Base-by-base conservation (phyloP, 2,888 invertebrate genomes). In the Thumatha senex region DNA sequence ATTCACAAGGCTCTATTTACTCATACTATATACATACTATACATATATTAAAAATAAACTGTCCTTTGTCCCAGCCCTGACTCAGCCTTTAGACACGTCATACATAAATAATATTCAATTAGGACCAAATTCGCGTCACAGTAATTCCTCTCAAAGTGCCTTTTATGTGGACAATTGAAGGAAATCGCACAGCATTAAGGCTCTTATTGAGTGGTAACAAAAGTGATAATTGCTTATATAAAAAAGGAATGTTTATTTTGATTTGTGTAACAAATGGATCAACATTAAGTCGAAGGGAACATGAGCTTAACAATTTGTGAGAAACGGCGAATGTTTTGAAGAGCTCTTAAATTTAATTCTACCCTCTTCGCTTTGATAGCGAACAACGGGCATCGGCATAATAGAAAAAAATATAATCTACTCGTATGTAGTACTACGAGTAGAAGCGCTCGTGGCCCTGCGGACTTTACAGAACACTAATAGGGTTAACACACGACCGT, bases 101-200 rank as follows among this genome's bases (percentile, higher is more conserved):
- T 64, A 64, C 56, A 66, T 63, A 63, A 61, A 61, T 56, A 53
- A 58, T 67, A 64, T 58, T 55, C 58, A 64, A 66, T 67, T 67
- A 59, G 48, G 33, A 24, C 54, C 51, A 61, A 64, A 67, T 64
- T 67, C 55, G 61, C 51, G 61, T 45, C 42, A 29, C 11, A 43
- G 59, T 67, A 61, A 67, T 67, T 61, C 61, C 56, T 61, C 47
- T 51, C 50, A 40, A 41, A 46, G 43, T 18, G 54, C 53, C 48
- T 52, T 46, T 51, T 61, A 43, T 42, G 49, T 18, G 12, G 38
- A 59, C 54, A 55, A 57, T 58, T 41, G 45, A 46, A 40, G 46
- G 46, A 40, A 40, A 42, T 57, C 48, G 50, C 51, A 61, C 12
- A 18, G 65, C 29, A 66, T 54, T 52, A 45, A 47, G 35, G 50